Evolutionary conservation across 2,113 vertebrate species (phyloP).

Genomic region (Crypturellus undulatus): DNA sequence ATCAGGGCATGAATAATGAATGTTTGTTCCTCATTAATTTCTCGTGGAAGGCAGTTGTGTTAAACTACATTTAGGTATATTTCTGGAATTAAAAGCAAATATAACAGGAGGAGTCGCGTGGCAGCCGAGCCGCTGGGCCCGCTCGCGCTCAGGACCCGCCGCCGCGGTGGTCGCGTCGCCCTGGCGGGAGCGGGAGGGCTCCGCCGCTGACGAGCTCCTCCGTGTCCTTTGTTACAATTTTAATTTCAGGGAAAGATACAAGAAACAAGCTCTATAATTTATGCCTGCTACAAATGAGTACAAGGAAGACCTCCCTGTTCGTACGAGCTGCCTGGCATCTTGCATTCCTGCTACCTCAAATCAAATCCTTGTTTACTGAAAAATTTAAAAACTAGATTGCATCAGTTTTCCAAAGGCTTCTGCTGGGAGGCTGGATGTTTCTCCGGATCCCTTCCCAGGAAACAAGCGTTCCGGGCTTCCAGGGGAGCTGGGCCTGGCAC

Average conservation of each 20-base stretch:
- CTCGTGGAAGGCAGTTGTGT: conserved; percentile 68
- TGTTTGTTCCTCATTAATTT: conserved; percentile 77
- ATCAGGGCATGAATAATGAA: conserved; percentile 80
- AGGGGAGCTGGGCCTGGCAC: neutral
- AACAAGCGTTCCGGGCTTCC: accelerated
- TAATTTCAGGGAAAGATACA: neutral
- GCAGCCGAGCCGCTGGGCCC: neutral
- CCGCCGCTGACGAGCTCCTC: neutral
- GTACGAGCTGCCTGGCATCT: neutral
- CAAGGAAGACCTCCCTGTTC: neutral
- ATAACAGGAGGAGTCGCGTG: neutral
- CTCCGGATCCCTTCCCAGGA: accelerated
- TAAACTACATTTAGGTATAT: conserved; percentile 62
- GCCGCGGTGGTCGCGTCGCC: neutral
- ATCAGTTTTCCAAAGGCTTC: neutral
- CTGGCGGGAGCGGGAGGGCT: neutral
- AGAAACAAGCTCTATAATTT: neutral
- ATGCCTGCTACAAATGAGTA: neutral
- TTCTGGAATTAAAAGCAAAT: conserved; percentile 72
- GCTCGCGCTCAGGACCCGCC: neutral
- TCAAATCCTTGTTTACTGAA: neutral
- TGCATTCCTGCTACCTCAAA: neutral
- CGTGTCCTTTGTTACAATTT: neutral
- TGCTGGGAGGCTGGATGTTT: neutral
- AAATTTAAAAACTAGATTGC: neutral